These are phyloP conservation scores for Rhamnusium bicolor DNA, from an alignment of 2,888 invertebrate genomes.

Conservation along the genomic window DNA sequence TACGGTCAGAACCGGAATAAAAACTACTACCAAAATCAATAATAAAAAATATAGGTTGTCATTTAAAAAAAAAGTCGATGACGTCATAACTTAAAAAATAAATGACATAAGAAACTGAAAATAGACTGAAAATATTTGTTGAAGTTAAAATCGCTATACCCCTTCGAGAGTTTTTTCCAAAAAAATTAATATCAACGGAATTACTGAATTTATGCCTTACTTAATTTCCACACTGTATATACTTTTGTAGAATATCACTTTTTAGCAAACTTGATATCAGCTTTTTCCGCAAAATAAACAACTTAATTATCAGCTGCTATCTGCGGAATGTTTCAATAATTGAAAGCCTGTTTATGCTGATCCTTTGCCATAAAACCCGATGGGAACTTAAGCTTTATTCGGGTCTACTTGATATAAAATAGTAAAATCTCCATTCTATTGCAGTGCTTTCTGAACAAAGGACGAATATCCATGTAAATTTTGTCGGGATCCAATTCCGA, in stretches of 20 bases:
- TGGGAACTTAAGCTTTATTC: constrained; percentile 26
- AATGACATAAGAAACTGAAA: too few relatives aligned
- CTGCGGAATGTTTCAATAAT: constrained; percentile 1
- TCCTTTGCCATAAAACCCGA: constrained; percentile 31
- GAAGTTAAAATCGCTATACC: too few relatives aligned
- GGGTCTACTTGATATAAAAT: constrained; percentile 35
- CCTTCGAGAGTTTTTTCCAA: too few relatives aligned
- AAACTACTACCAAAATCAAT: too few relatives aligned
- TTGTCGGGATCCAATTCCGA: constrained; percentile 25
- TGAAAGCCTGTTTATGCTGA: constrained; percentile 20
- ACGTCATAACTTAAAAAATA: too few relatives aligned
- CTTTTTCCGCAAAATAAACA: constrained; percentile 3
- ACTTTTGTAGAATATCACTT: not conserved
- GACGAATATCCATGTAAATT: constrained; percentile 39
- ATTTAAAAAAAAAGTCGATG: too few relatives aligned
- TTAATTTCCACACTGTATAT: too few relatives aligned
- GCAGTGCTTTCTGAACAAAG: constrained; percentile 32
- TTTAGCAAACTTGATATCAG: not conserved
- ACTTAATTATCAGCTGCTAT: constrained; percentile 12
- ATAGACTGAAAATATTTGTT: too few relatives aligned
- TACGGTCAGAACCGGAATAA: too few relatives aligned
- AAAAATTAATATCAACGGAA: too few relatives aligned
- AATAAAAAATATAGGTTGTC: too few relatives aligned
- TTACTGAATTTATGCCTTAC: too few relatives aligned
- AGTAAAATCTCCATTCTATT: constrained; percentile 36